Percentiles rank a stretch among this genome's conserved stretches.
phyloP scores from a whole-genome alignment of 2,888 invertebrate genomes.

The Cosmia pyralina region DNA sequence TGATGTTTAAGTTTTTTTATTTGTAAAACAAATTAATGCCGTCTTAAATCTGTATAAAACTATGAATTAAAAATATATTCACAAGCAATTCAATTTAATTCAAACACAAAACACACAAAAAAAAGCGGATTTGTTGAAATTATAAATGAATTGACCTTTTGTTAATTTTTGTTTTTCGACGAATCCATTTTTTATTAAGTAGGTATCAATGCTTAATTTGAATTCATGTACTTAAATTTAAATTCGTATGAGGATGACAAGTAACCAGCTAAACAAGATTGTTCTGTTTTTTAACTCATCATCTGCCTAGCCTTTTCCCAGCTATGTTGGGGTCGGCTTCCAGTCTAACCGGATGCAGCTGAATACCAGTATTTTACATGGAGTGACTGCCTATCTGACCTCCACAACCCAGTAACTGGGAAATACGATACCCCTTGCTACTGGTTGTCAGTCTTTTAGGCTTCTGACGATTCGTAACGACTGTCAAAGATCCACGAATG shows the following conservation, averaged over 20 bases:
- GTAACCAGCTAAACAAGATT: background rate
- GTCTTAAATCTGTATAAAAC: background rate
- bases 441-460: no score
- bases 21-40: background rate
- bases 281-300: background rate
- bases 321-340: no score
- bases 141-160: background rate
- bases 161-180: background rate
- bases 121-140: slow-evolving; percentile 5
- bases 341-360: no score
- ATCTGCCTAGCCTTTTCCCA: no score
- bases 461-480: no score
- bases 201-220: background rate
- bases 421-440: no score
- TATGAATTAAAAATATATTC: background rate
- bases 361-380: no score
- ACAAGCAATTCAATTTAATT: background rate
- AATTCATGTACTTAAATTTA: background rate
- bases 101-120: no score
- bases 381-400: no score
- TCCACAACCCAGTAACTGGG: no score
- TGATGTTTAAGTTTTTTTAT: no score
- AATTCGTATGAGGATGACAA: background rate
- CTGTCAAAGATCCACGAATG: no score
- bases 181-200: background rate